Evolutionary conservation across 2,113 vertebrate species (phyloP).

Genomic region (Epinephelus moara): DNA sequence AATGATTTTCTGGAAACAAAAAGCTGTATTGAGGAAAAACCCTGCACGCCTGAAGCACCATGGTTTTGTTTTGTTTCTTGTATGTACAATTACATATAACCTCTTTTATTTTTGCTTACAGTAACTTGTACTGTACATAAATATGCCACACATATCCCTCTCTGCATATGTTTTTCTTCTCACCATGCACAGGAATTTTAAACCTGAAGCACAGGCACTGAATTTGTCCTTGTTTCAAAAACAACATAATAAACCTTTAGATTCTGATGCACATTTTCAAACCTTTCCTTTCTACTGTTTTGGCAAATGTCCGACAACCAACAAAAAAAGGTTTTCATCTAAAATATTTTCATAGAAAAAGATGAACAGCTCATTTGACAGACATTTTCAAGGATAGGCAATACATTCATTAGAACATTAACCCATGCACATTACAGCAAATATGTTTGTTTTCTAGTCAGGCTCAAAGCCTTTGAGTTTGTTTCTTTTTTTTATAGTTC

Average conservation of each 20-base stretch:
- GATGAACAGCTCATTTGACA: slow-evolving; percentile 39
- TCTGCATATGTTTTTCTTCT: slow-evolving; percentile 34
- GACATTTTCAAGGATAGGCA: slow-evolving; percentile 51
- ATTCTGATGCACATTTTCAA: slow-evolving; percentile 3
- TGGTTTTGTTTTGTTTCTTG: slow-evolving; percentile 47
- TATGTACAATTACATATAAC: slow-evolving; percentile 59
- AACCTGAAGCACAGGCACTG: slow-evolving; percentile 67
- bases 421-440: slow-evolving; percentile 59
- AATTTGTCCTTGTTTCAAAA: slow-evolving; percentile 38
- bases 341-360: slow-evolving; percentile 63
- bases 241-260: slow-evolving; percentile 13
- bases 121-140: slow-evolving; percentile 64
- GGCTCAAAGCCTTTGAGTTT: slow-evolving; percentile 23
- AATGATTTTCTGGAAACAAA: slow-evolving; percentile 53
- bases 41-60: slow-evolving; percentile 75
- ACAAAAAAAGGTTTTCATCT: slow-evolving; percentile 36
- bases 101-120: slow-evolving; percentile 52
- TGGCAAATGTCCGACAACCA: slow-evolving; percentile 54
- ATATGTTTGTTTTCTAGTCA: slow-evolving; percentile 14
- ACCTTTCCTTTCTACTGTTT: slow-evolving; percentile 24
- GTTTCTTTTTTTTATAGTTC: slow-evolving; percentile 7
- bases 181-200: slow-evolving; percentile 40
- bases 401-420: slow-evolving; percentile 67
- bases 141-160: slow-evolving; percentile 45
- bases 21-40: slow-evolving; percentile 55